Conservation (phyloP, 1,140 invertebrate species). For the Helicorthomorpha holstii region DNA sequence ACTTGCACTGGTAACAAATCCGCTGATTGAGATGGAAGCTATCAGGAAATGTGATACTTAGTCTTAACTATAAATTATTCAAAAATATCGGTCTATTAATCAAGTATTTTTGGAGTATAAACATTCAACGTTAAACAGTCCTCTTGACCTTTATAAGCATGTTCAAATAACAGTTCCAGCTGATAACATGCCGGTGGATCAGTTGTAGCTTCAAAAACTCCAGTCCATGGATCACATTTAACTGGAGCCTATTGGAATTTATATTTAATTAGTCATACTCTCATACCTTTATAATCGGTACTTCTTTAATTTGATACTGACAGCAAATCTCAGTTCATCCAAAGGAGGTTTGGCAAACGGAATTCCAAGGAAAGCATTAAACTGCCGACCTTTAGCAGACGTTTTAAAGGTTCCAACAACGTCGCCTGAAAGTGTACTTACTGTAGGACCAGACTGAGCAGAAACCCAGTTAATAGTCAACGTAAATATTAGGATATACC, state of each 20-base stretch:
- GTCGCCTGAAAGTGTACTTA: not conserved
- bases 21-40: too few species aligned
- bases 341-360: not conserved
- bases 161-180: not conserved
- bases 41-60: too few species aligned
- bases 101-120: not conserved
- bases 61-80: not conserved
- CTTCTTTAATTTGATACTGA: not conserved
- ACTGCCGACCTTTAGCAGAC: not conserved
- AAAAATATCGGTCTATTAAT: not conserved
- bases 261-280: not conserved
- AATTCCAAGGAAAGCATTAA: not conserved
- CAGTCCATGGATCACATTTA: not conserved
- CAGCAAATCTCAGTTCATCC: not conserved
- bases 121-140: not conserved
- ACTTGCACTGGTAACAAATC: constrained; percentile 35
- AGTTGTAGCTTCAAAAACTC: not conserved
- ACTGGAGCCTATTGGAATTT: not conserved
- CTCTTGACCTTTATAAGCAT: not conserved
- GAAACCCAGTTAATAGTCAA: too few species aligned
- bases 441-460: not conserved
- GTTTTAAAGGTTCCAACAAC: not conserved
- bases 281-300: not conserved
- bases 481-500: too few species aligned
- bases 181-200: not conserved